Evolutionary conservation across 2,888 invertebrate genomes (phyloP), one percentile per base, ranked within the genome.

Genomic region (Hydroisotoma schaefferi): DNA sequence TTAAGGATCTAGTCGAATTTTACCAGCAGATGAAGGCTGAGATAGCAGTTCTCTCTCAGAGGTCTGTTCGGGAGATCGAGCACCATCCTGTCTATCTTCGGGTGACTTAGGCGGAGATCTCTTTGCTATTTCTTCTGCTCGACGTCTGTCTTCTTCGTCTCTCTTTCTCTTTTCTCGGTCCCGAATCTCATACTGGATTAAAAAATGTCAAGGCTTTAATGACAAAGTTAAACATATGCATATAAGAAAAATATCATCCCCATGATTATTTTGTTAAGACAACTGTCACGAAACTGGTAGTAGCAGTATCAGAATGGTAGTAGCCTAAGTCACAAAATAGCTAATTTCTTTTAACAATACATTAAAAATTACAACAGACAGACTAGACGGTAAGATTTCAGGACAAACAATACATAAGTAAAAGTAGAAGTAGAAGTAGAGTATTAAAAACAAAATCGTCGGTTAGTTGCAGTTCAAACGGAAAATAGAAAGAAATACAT

Each of bases 111-210:
- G 81, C 68, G 84, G 82, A 73, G 86, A 85, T 65, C 87, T 83
- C 76, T 89, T 89, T 0, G 88, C 88, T 73, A 89, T 87, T 75
- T 90, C 88, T 68, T 88, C 86, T 75, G 91, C 90, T 68, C 80
- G 79, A 67, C 82, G 79, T 55, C 81, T 81, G 68, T 81, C 79
- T 71, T 84, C 84, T 67, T 83, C 82, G 63, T 84, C 85, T 74
- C 84, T 83, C 77, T 90, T 87, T 68, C 89, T 84, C 74, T 90
- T 84, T 80, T 91, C 90, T 81, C 92, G 84, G 81, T 98, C 95
- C 80, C 93, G 92, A 81, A 97, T 84, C 83, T 97, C 97, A 82
- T 91, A 95, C 95, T 97, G 79, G 20, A 46, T 46, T 46, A 22
- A 46, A 23, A 46, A 23, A 23, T 5, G 15, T 40, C n/a, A 40